Percentiles rank a stretch among this genome's conserved stretches.
Conservation (phyloP, 92 coral and sea anemone genomes). For the Anthopleura xanthogrammica region DNA sequence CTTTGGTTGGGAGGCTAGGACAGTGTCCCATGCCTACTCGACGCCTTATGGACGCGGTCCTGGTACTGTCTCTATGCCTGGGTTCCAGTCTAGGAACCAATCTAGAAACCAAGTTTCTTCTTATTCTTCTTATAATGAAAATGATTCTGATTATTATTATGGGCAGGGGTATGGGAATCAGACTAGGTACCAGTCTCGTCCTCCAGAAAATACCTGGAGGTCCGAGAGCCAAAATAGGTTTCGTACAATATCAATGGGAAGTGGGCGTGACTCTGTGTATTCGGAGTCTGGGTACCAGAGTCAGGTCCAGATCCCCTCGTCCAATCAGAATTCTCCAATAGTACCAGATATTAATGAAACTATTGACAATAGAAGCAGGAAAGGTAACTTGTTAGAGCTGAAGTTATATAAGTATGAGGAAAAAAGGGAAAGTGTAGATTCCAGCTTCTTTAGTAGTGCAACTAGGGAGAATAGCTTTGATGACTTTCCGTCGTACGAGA, state of each 20-base stretch:
- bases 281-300: slow-evolving; percentile 53
- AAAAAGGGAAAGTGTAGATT: slow-evolving; percentile 38
- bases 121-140: slow-evolving; percentile 33
- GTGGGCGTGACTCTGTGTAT: slow-evolving; percentile 46
- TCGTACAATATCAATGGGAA: slow-evolving; percentile 39
- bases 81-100: slow-evolving; percentile 42
- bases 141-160: slow-evolving; percentile 23
- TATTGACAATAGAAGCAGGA: slow-evolving; percentile 26
- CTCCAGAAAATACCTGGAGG: slow-evolving; percentile 29
- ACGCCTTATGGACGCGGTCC: slow-evolving; percentile 44
- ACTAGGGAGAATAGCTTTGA: slow-evolving; percentile 31
- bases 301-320: slow-evolving; percentile 48
- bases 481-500: slow-evolving; percentile 28
- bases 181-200: slow-evolving; percentile 23
- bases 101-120: slow-evolving; percentile 24
- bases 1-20: slow-evolving; percentile 54
- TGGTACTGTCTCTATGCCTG: slow-evolving; percentile 47
- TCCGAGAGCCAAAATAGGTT: slow-evolving; percentile 26
- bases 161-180: slow-evolving; percentile 20
- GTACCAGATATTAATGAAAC: slow-evolving; percentile 34
- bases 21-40: slow-evolving; percentile 35
- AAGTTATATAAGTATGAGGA: slow-evolving; percentile 45
- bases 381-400: slow-evolving; percentile 26
- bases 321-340: slow-evolving; percentile 21
- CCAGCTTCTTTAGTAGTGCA: slow-evolving; percentile 42